Evolutionary conservation across 64 coral and sea anemone genomes (phyloP), one percentile per base, ranked within the genome.

Genomic region (Exaiptasia diaphana): DNA sequence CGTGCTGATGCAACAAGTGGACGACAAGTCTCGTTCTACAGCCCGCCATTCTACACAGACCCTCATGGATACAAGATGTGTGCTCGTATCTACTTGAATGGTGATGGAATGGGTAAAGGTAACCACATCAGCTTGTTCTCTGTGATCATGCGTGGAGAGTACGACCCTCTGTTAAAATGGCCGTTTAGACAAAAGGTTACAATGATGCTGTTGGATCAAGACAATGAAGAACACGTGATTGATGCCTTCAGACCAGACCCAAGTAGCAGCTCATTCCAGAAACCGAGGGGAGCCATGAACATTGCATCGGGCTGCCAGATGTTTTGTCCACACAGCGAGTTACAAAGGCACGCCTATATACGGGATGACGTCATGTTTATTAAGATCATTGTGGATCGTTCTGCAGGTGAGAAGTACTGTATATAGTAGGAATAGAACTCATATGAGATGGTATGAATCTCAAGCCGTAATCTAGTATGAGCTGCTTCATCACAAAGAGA

Each of bases 1-100:
- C 74, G 59, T 15, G 59, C 63, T 21, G 84, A 87, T 40, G 84
- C 84, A 4, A 27, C 56, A 11, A 53, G 24, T 28, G 84, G 84
- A 41, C 43, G 73, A 11, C 58, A 77, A 31, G 25, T 34, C 18
- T 87, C 84, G 10, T 77, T 87, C 50, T 77, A 87, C 23, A 87
- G 84, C 41, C 84, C 84, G 5, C 62, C 65, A 5, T 87, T 87
- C 49, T 77, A 68, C 32, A 87, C 84, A 17, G 50, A 69, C 68
- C 84, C n/a, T 32, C 73, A 87, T 67, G 84, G 84, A 0, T 87
- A 87, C 73, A 87, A 87, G 37, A 87, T 87, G 84, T 78, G 84
- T 36, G 84, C 84, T 4, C 73, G 84, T 15, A 13, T 87, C 11
- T 87, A 87, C 30, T 67, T 87, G 5, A 78, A 87, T 7, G 84